phyloP scores from a whole-genome alignment of 2,888 invertebrate species.

The Lacanobia wlatinum region DNA sequence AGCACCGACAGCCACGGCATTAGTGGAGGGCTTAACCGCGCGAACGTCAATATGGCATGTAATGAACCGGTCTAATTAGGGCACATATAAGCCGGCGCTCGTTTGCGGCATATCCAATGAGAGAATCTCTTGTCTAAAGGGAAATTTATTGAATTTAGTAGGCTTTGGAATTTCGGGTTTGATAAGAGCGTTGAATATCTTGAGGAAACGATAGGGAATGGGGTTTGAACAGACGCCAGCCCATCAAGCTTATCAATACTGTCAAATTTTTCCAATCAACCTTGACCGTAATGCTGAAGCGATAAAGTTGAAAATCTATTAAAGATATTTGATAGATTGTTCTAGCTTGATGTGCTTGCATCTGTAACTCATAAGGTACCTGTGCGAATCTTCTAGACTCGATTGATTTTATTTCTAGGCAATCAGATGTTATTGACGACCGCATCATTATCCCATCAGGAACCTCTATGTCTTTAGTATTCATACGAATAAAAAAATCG shows the following conservation, averaged over 20 bases:
- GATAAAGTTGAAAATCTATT: no score
- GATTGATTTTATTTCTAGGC: neutral
- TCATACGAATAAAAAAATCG: no score
- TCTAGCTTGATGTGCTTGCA: no score
- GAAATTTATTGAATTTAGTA: constrained; percentile 4
- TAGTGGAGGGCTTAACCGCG: constrained; percentile 53
- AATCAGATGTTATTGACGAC: neutral
- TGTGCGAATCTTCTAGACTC: neutral
- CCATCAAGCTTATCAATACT: no score
- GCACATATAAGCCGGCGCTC: constrained; percentile 61
- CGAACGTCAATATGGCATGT: constrained; percentile 61
- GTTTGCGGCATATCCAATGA: constrained; percentile 55
- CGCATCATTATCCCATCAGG: neutral
- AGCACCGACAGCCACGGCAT: constrained; percentile 46
- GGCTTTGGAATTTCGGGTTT: neutral
- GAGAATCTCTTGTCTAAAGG: constrained; percentile 4
- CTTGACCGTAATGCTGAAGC: no score
- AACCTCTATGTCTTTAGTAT: no score
- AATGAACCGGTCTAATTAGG: constrained; percentile 68
- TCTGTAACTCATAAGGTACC: neutral
- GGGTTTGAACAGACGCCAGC: no score
- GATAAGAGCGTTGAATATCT: neutral
- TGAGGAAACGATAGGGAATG: neutral
- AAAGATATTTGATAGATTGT: no score
- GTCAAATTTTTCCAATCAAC: no score